These are phyloP conservation scores for Vulpes ferrilata DNA, from an alignment of 2,113 vertebrate genomes.

Conservation along the genomic window DNA sequence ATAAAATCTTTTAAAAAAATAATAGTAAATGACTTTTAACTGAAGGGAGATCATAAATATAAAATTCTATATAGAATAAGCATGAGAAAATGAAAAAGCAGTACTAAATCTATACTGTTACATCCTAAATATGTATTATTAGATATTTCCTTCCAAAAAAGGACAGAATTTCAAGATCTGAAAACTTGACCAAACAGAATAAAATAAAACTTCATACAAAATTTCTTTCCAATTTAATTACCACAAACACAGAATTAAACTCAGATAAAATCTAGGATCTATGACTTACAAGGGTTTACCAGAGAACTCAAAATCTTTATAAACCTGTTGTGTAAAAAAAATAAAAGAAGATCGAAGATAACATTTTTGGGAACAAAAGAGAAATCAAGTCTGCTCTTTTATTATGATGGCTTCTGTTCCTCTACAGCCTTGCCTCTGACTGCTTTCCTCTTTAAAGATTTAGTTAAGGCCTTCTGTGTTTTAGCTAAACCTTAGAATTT, in stretches of 20 bases:
- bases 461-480: neutral
- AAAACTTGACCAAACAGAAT: neutral
- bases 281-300: neutral
- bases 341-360: neutral
- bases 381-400: neutral
- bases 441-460: neutral
- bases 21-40: neutral
- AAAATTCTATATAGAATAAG: conserved; percentile 29
- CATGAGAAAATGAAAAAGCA: neutral
- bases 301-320: neutral
- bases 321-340: neutral
- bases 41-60: neutral
- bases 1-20: too few species aligned
- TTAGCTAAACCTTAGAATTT: neutral
- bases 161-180: conserved; percentile 39
- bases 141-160: conserved; percentile 18
- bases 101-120: neutral
- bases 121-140: neutral
- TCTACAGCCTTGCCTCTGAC: neutral
- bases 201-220: neutral
- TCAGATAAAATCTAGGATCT: conserved; percentile 6
- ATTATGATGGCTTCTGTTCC: conserved; percentile 3
- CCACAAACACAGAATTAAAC: conserved; percentile 21
- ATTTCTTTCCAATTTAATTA: neutral
- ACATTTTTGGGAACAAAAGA: conserved; percentile 7